phyloP scores from a whole-genome alignment of 1,140 invertebrate species.

The Episyrphus balteatus region DNA sequence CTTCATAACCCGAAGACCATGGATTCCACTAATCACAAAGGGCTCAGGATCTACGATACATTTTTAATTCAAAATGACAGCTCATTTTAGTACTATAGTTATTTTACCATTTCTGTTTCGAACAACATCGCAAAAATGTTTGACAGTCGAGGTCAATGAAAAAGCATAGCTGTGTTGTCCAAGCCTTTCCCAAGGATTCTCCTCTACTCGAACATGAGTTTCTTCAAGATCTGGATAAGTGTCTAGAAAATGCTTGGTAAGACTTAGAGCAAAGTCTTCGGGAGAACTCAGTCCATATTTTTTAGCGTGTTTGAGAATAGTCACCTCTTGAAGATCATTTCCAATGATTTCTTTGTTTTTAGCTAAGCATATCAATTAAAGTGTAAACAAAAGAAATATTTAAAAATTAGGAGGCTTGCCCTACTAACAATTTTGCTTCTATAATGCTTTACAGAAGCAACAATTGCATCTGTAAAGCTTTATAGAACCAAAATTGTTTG shows the following conservation, averaged over 20 bases:
- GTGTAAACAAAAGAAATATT: background rate
- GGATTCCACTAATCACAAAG: constrained; percentile 1
- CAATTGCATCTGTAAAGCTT: no score
- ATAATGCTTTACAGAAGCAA: no score
- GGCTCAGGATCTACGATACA: background rate
- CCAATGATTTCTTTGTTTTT: constrained; percentile 4
- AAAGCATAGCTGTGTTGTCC: constrained; percentile 1
- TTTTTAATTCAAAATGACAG: no score
- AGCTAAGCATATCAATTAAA: background rate
- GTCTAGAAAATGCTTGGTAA: constrained; percentile 3
- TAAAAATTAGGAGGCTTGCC: no score
- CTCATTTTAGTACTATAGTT: background rate
- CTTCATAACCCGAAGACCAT: constrained; percentile 1
- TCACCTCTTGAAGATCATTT: constrained; percentile 1
- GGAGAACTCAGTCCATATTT: constrained; percentile 1
- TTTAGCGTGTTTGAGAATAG: constrained; percentile 2
- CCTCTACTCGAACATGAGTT: constrained; percentile 1
- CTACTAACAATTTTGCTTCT: no score
- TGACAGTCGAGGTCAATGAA: background rate
- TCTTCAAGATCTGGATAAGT: background rate
- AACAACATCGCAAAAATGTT: constrained; percentile 2
- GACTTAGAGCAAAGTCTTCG: constrained; percentile 4
- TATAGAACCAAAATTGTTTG: no score
- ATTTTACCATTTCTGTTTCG: background rate
- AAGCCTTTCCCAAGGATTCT: constrained; percentile 2